Percentiles rank a stretch among this genome's conserved stretches.
Evolutionary conservation across 2,888 invertebrate species (phyloP).

Genomic region (Clepsis dumicolana): DNA sequence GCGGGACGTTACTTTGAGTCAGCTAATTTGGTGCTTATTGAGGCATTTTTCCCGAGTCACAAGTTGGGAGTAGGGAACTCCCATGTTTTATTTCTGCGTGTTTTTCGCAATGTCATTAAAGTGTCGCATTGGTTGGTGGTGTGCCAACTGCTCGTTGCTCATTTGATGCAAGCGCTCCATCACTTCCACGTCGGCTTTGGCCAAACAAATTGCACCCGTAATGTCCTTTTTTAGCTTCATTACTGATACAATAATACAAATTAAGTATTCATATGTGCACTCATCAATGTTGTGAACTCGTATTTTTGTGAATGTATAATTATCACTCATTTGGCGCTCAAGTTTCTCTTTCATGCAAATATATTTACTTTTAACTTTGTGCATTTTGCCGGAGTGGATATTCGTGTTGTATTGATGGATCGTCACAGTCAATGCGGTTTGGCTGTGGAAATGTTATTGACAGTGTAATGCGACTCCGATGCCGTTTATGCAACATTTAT

Average conservation of each 20-base stretch:
- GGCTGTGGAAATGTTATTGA: conserved; percentile 7
- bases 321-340: conserved; percentile 19
- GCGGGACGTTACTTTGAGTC: conserved; percentile 13
- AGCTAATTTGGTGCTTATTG: conserved; percentile 26
- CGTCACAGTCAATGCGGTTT: conserved; percentile 4
- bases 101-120: conserved; percentile 35
- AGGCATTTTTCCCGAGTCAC: conserved; percentile 9
- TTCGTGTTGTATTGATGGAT: conserved; percentile 16
- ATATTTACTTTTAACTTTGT: conserved; percentile 12
- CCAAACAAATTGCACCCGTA: conserved; percentile 23
- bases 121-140: conserved; percentile 38
- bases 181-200: conserved; percentile 17
- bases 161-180: conserved; percentile 30
- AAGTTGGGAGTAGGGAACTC: conserved; percentile 26
- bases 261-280: conserved; percentile 15
- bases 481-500: conserved; percentile 3
- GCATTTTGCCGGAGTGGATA: conserved; percentile 15
- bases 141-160: conserved; percentile 38
- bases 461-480: conserved; percentile 1
- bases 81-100: conserved; percentile 13
- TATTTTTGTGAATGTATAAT: conserved; percentile 26
- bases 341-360: conserved; percentile 36
- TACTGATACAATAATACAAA: neutral
- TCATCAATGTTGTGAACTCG: conserved; percentile 27
- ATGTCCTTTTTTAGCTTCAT: conserved; percentile 28